Conservation (phyloP, 1,140 invertebrate species). For the Drosophila nigromelanica region DNA sequence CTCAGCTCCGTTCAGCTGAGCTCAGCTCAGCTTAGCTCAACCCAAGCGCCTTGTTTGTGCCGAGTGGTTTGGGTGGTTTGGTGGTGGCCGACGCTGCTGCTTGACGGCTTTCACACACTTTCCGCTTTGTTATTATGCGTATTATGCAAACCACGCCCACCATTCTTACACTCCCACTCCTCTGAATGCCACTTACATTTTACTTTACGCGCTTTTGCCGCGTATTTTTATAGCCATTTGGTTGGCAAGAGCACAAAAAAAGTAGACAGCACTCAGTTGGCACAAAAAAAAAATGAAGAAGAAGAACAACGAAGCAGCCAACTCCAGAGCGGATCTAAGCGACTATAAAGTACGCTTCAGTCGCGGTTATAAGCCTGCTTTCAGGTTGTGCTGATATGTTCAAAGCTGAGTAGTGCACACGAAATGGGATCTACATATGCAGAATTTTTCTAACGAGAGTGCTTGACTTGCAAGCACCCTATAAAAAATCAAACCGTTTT, state of each 20-base stretch:
- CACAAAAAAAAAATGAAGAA: neutral
- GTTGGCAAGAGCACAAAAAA: constrained; percentile 20
- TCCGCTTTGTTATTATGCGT: constrained; percentile 77
- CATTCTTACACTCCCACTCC: constrained; percentile 16
- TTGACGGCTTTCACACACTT: constrained; percentile 74
- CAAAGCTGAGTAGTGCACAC: constrained; percentile 1
- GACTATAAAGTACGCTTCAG: constrained; percentile 30
- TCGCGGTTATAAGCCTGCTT: neutral
- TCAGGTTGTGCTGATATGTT: neutral
- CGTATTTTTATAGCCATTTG: constrained; percentile 64
- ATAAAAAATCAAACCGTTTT: no score
- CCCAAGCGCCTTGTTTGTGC: constrained; percentile 10
- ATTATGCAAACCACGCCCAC: constrained; percentile 63
- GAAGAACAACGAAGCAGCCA: neutral
- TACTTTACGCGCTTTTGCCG: constrained; percentile 67
- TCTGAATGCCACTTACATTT: constrained; percentile 68
- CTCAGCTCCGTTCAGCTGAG: constrained; percentile 15
- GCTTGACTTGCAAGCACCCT: neutral
- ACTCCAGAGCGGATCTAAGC: constrained; percentile 1
- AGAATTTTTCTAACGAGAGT: neutral
- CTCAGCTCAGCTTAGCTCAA: constrained; percentile 23
- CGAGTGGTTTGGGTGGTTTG: constrained; percentile 16
- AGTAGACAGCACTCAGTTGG: constrained; percentile 24
- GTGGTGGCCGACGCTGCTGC: constrained; percentile 16
- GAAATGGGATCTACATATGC: constrained; percentile 6